Percentiles rank a stretch among this genome's conserved stretches.
These are phyloP conservation scores for Premnoplex brunnescens DNA, from an alignment of 2,797 vertebrate genomes.

Conservation along the genomic window DNA sequence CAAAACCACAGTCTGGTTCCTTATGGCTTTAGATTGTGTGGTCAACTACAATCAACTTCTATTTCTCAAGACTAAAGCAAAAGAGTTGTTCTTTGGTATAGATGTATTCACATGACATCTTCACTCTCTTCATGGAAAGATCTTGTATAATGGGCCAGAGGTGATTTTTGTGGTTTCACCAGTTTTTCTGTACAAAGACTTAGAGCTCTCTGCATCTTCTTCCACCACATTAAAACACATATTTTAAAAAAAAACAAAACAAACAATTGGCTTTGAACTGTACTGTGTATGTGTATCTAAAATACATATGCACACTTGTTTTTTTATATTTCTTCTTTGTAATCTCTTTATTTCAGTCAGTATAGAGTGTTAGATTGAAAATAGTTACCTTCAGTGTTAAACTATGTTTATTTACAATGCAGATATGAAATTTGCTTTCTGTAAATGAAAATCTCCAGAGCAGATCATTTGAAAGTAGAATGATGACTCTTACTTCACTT, in stretches of 20 bases:
- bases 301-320: not conserved
- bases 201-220: not conserved
- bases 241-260: not conserved
- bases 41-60: not conserved
- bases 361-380: not conserved
- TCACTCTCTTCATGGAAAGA: not conserved
- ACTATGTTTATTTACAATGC: not conserved
- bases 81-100: not conserved
- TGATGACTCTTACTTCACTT: not conserved
- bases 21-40: not conserved
- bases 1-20: slow-evolving; percentile 12
- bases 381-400: not conserved
- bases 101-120: not conserved
- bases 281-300: not conserved
- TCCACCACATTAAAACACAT: not conserved
- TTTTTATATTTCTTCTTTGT: slow-evolving; percentile 1
- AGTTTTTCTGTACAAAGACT: slow-evolving; percentile 11
- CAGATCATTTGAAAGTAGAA: not conserved
- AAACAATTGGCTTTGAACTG: not conserved
- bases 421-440: not conserved
- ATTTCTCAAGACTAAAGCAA: not conserved
- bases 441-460: not conserved
- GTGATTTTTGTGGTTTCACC: slow-evolving; percentile 16
- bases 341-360: not conserved
- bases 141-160: not conserved